Evolutionary conservation across 2,113 vertebrate species (phyloP), one percentile per base, ranked within the genome.

Genomic region (Leptobrachium leishanense): DNA sequence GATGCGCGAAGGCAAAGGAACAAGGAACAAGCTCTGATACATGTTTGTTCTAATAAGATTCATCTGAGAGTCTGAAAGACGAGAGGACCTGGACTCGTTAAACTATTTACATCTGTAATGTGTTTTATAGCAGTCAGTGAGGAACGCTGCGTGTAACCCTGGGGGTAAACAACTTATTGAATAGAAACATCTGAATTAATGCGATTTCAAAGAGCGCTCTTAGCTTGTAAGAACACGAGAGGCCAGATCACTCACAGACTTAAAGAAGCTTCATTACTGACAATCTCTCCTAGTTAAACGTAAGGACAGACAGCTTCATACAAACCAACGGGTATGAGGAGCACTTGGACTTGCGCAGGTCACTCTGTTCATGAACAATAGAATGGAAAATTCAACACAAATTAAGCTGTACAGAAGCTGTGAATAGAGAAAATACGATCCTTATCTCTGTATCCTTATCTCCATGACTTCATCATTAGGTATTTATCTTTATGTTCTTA

Each of bases 81-180:
- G 59, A 11, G 41, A 68, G 75, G 9, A 10, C 54, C 54, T 53
- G 63, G 46, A 20, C 46, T 68, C 65, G 43, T 68, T 76, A 76
- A 55, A 68, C 65, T 68, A 76, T 68, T 77, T 59, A 50, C 79
- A 81, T 81, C 31, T 54, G 62, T 81, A 64, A 69, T 81, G 65
- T 75, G 54, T 10, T 63, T 75, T 75, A 13, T 41, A 44, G 42
- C 68, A 68, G 64, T 62, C n/a, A 69, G 44, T 20, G 72, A 43
- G 7, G 2, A 62, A 64, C 73, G 59, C 31, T 62, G 63, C 43
- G 55, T 63, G 71, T 74, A 82, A 68, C 70, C 70, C 75, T 74
- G 66, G 54, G 75, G 81, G 66, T 72, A 74, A 68, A 77, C 65
- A 69, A 53, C 70, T n/a, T 72, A 74, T 53, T 62, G 46, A 77